phyloP scores from a whole-genome alignment of 2,888 invertebrate species.

The Scotopteryx bipunctaria region DNA sequence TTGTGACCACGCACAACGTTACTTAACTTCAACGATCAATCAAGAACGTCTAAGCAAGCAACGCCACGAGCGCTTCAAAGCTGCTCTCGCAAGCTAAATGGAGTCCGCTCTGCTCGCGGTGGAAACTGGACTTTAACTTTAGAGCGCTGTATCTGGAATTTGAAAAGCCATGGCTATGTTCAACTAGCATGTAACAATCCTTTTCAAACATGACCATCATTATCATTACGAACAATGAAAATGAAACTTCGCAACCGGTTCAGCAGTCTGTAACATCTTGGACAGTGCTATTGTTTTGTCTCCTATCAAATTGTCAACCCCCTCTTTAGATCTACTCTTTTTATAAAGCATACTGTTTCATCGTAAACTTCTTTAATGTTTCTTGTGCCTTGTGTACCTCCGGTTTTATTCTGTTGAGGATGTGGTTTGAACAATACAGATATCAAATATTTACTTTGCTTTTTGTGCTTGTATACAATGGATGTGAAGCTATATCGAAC shows the following conservation, averaged over 20 bases:
- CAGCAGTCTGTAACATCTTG: slow-evolving; percentile 73
- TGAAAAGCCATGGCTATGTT: slow-evolving; percentile 48
- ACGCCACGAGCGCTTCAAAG: too few relatives aligned
- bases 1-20: too few relatives aligned
- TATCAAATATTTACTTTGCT: slow-evolving; percentile 28
- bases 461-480: slow-evolving; percentile 30
- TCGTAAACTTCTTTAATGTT: slow-evolving; percentile 28
- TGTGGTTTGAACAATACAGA: slow-evolving; percentile 37
- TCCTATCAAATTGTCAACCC: slow-evolving; percentile 71
- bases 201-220: slow-evolving; percentile 66
- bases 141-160: slow-evolving; percentile 40
- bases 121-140: too few relatives aligned
- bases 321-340: slow-evolving; percentile 55
- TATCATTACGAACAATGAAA: slow-evolving; percentile 68
- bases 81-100: too few relatives aligned
- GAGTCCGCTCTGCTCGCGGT: too few relatives aligned
- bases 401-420: slow-evolving; percentile 28
- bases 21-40: too few relatives aligned
- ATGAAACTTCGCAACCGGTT: slow-evolving; percentile 75
- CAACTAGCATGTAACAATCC: slow-evolving; percentile 67
- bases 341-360: slow-evolving; percentile 66
- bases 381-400: slow-evolving; percentile 17
- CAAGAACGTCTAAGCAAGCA: too few relatives aligned
- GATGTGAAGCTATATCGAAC: slow-evolving; percentile 47
- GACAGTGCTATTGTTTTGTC: slow-evolving; percentile 67